phyloP scores from a whole-genome alignment of 2,888 invertebrate species.

The Leucozona laternaria region DNA sequence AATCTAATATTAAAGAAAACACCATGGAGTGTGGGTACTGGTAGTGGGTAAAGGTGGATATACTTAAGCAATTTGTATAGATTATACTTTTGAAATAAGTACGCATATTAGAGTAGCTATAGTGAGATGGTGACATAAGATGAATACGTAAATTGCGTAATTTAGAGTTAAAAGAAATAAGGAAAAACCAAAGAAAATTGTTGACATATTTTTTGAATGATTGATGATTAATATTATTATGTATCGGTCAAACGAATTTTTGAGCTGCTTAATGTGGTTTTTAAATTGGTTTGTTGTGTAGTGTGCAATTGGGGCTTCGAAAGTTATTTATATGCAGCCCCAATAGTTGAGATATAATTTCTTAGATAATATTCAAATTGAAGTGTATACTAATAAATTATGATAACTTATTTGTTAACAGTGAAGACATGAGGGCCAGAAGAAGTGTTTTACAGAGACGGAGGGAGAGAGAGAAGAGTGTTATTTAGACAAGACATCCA shows the following conservation, averaged over 20 bases:
- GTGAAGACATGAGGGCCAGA: neutral
- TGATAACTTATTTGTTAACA: neutral
- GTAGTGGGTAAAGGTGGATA: too few species aligned
- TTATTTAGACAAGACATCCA: neutral
- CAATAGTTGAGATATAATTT: neutral
- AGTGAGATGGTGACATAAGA: slow-evolving; percentile 62
- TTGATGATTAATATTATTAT: slow-evolving; percentile 31
- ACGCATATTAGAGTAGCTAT: neutral
- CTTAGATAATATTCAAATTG: neutral
- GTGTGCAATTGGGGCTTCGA: neutral
- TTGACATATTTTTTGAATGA: slow-evolving; percentile 36
- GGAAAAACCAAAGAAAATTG: slow-evolving; percentile 56
- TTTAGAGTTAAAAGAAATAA: slow-evolving; percentile 37
- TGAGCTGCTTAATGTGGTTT: neutral
- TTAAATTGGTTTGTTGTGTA: neutral
- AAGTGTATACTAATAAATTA: neutral
- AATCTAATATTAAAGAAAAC: slow-evolving; percentile 3
- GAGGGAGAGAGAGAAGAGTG: neutral
- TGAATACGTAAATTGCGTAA: slow-evolving; percentile 59
- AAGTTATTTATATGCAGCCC: slow-evolving; percentile 17
- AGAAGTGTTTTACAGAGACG: neutral
- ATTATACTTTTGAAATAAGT: slow-evolving; percentile 10
- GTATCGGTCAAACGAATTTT: neutral
- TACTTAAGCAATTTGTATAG: neutral
- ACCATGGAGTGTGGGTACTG: neutral